Evolutionary conservation across 2,888 invertebrate species (phyloP).

Genomic region (Sialis fuliginosa): DNA sequence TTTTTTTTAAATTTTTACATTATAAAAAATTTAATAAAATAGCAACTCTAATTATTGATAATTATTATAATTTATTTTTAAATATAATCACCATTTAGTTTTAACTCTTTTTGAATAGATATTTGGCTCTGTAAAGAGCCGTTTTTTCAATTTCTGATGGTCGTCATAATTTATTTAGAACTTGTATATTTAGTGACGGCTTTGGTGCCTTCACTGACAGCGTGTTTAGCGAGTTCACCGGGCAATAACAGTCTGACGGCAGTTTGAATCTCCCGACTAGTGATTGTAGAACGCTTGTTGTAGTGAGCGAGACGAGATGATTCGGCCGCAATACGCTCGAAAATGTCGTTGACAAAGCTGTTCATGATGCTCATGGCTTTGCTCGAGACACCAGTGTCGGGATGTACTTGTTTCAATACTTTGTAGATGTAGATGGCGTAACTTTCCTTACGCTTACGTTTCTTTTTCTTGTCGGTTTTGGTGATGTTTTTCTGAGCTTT

Average conservation of each 20-base stretch:
- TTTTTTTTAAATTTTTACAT: too few relatives aligned
- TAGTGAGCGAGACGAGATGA: too few relatives aligned
- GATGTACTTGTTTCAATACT: constrained; percentile 38
- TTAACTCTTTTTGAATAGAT: too few relatives aligned
- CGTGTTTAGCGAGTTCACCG: constrained; percentile 55
- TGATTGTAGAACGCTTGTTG: too few relatives aligned
- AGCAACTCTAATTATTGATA: too few relatives aligned
- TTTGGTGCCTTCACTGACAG: constrained; percentile 21
- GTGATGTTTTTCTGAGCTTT: constrained; percentile 37
- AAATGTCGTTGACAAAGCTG: constrained; percentile 57
- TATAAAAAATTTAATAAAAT: too few relatives aligned
- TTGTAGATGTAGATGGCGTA: constrained; percentile 45
- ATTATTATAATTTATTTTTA: constrained; percentile 5
- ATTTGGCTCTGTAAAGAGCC: too few relatives aligned
- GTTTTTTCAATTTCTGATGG: too few relatives aligned
- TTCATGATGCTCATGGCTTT: constrained; percentile 22
- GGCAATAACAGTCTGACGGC: constrained; percentile 49
- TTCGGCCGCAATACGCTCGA: constrained; percentile 37
- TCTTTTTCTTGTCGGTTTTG: constrained; percentile 37
- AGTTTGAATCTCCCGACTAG: constrained; percentile 49
- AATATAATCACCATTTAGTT: too few relatives aligned
- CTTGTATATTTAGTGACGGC: constrained; percentile 24
- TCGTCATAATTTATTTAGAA: constrained; percentile 11
- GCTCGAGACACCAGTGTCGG: constrained; percentile 45
- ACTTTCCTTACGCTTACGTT: constrained; percentile 35